phyloP scores from a whole-genome alignment of 2,113 vertebrate species.

The Acrocephalus arundinaceus region DNA sequence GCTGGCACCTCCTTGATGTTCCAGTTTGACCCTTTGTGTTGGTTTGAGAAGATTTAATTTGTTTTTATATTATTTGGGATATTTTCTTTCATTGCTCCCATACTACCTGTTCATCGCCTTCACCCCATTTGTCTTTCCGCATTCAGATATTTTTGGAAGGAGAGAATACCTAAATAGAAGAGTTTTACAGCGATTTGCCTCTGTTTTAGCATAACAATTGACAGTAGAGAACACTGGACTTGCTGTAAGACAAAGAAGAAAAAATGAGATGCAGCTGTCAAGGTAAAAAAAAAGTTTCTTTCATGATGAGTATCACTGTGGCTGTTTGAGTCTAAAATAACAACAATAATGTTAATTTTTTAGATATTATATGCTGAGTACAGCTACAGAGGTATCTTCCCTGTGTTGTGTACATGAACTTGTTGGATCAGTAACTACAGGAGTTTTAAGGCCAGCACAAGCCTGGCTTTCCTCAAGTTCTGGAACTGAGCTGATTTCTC shows the following conservation, averaged over 20 bases:
- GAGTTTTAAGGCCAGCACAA: not conserved
- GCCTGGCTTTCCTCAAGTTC: not conserved
- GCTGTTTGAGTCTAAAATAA: not conserved
- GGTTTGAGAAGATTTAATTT: not conserved
- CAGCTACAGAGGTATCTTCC: not conserved
- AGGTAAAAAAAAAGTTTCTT: not conserved
- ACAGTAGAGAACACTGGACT: not conserved
- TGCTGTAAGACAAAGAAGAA: not conserved
- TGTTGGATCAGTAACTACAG: not conserved
- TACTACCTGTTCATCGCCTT: accelerated
- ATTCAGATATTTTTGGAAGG: not conserved
- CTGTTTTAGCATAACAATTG: not conserved
- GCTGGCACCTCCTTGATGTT: not conserved
- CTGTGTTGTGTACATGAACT: accelerated
- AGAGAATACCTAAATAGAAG: not conserved
- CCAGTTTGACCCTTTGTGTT: not conserved
- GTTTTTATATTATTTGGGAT: not conserved
- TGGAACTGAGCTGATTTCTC: not conserved
- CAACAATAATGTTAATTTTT: not conserved
- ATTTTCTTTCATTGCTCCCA: not conserved
- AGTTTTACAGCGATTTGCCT: not conserved
- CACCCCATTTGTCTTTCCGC: not conserved
- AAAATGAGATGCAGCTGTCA: not conserved
- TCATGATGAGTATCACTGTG: not conserved
- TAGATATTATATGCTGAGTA: not conserved